phyloP scores from a whole-genome alignment of 2,797 vertebrate genomes.

The Argentina silus region DNA sequence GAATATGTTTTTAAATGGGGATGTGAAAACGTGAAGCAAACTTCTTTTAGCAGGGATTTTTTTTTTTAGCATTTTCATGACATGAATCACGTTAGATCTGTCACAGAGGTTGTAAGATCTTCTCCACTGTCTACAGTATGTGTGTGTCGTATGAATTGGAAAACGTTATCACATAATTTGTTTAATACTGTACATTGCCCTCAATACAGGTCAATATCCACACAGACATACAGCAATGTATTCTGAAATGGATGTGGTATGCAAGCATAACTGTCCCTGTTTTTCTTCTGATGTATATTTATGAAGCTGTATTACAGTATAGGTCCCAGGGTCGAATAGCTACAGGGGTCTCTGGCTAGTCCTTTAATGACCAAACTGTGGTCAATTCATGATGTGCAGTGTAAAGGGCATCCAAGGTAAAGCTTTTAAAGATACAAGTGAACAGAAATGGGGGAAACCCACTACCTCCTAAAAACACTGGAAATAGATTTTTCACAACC shows the following conservation, averaged over 20 bases:
- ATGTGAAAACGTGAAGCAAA: slow-evolving; percentile 20
- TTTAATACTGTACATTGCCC: too few relatives aligned
- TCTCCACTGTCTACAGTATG: too few relatives aligned
- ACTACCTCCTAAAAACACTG: background rate
- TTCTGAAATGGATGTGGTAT: too few relatives aligned
- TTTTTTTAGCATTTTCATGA: too few relatives aligned
- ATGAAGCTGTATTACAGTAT: background rate
- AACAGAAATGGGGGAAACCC: background rate
- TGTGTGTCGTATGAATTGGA: too few relatives aligned
- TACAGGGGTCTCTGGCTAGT: background rate
- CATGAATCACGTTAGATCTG: too few relatives aligned
- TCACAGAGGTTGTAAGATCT: too few relatives aligned
- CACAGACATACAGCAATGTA: too few relatives aligned
- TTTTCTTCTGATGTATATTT: background rate
- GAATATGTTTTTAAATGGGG: slow-evolving; percentile 53
- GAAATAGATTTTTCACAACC: background rate
- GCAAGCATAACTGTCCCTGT: too few relatives aligned
- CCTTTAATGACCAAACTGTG: background rate
- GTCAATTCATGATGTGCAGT: background rate
- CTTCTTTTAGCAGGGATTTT: slow-evolving; percentile 1
- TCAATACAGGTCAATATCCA: too few relatives aligned
- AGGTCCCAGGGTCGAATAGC: background rate
- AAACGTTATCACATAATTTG: too few relatives aligned
- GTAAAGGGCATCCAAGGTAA: background rate
- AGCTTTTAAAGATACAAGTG: background rate